Base-by-base conservation (phyloP, 1,140 invertebrate species). In the Drosophila obscura region DNA sequence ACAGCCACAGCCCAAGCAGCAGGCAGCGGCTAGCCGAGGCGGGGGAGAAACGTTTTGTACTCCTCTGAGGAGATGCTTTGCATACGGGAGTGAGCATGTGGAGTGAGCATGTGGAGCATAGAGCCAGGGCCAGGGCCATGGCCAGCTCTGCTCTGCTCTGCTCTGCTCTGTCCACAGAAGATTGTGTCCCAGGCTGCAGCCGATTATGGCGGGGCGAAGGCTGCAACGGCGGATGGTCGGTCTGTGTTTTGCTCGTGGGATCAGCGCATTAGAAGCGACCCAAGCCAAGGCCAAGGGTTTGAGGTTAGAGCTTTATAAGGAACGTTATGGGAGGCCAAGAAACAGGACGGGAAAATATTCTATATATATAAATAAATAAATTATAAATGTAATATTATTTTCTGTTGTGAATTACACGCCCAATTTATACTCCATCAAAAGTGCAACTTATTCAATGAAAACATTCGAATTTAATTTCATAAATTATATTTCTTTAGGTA, bases 11-110 rank as follows among this genome's bases (percentile, higher is more conserved):
- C 45, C 19, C 19, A 19, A 19, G 22, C 22, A 24, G 22, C 3
- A 24, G 22, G 22, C 22, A 24, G 22, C 22, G 67, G 28, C 43
- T 44, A 53, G 43, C 43, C 60, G 24, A 44, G 61, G 52, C 41
- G 35, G 35, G 56, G 57, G 44, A 55, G 55, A 81, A 85, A 57
- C 81, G 81, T 75, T 87, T 87, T 85, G 74, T 85, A 67, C 52
- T 64, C 53, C 64, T 77, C 63, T 64, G 35, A 51, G 62, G 62
- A 64, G 69, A 65, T 65, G 73, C 63, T 84, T 84, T 84, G 81
- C 81, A 84, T 84, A 84, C 77, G 68, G 52, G 64, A 22, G 49
- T 68, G 7, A 28, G n/a, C n/a, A 44, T 24, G 57, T 16, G 31
- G 22, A 19, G 16, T 41, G 31, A 35, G 31, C 9, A 35, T 35